phyloP scores from a whole-genome alignment of 2,113 vertebrate genomes.

The Excalfactoria chinensis region DNA sequence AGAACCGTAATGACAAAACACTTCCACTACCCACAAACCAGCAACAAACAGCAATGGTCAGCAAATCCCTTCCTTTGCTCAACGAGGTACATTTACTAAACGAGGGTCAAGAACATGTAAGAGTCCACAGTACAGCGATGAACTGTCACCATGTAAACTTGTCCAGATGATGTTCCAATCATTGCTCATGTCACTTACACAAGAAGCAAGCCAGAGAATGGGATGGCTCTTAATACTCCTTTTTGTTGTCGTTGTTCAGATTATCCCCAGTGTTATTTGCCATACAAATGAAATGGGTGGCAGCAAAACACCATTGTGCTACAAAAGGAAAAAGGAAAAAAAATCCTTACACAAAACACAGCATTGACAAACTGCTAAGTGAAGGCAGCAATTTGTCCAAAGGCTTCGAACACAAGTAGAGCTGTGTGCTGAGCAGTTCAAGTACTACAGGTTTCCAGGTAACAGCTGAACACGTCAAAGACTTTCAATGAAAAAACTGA shows the following conservation, averaged over 20 bases:
- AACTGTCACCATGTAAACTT: conserved; percentile 80
- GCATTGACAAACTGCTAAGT: conserved; percentile 62
- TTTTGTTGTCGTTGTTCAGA: conserved; percentile 19
- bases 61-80: conserved; percentile 79
- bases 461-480: conserved; percentile 72
- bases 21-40: conserved; percentile 79
- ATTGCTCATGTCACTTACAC: conserved; percentile 70
- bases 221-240: conserved; percentile 77
- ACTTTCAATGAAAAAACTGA: conserved; percentile 66
- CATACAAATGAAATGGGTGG: conserved; percentile 35
- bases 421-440: conserved; percentile 73
- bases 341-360: conserved; percentile 34
- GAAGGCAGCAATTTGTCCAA: conserved; percentile 54
- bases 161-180: conserved; percentile 62
- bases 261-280: conserved; percentile 68
- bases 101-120: conserved; percentile 69
- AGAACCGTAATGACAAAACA: conserved; percentile 83
- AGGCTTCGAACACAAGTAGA: conserved; percentile 55
- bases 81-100: conserved; percentile 68
- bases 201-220: conserved; percentile 78
- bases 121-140: conserved; percentile 81
- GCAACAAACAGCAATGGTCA: conserved; percentile 79
- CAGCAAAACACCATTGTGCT: conserved; percentile 53
- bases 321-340: not conserved
- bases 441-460: conserved; percentile 77